Conservation (phyloP, 2,797 vertebrate genomes). For the Characodon lateralis region DNA sequence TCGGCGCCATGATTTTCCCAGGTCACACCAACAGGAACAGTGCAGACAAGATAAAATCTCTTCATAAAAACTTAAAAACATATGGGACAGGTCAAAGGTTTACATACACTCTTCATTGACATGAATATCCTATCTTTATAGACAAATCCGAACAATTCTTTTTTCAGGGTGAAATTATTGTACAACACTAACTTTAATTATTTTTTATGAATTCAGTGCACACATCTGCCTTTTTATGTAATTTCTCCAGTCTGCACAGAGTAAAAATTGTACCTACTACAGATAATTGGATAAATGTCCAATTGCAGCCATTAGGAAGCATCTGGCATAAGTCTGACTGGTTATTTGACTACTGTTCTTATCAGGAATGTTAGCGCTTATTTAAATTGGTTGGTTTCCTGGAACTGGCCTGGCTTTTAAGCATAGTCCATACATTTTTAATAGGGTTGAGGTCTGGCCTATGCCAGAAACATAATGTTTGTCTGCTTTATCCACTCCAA, state of each 20-base stretch:
- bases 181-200: not conserved
- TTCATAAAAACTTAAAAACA: conserved; percentile 3
- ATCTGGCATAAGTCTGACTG: too few relatives aligned
- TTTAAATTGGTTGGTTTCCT: too few relatives aligned
- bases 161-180: not conserved
- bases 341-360: too few relatives aligned
- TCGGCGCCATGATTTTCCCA: not conserved
- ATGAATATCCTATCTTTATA: not conserved
- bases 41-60: not conserved
- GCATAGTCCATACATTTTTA: too few relatives aligned
- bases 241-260: not conserved
- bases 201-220: not conserved
- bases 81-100: not conserved
- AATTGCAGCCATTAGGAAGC: not conserved
- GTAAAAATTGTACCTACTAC: not conserved
- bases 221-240: not conserved
- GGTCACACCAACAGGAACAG: conserved; percentile 16
- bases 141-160: not conserved
- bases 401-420: too few relatives aligned
- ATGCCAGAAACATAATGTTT: too few relatives aligned
- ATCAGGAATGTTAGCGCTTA: too few relatives aligned
- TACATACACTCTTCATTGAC: not conserved
- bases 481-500: too few relatives aligned
- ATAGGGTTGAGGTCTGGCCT: too few relatives aligned
- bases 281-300: not conserved